Base-by-base conservation (phyloP, 2,888 invertebrate genomes). In the Cephus runcator region DNA sequence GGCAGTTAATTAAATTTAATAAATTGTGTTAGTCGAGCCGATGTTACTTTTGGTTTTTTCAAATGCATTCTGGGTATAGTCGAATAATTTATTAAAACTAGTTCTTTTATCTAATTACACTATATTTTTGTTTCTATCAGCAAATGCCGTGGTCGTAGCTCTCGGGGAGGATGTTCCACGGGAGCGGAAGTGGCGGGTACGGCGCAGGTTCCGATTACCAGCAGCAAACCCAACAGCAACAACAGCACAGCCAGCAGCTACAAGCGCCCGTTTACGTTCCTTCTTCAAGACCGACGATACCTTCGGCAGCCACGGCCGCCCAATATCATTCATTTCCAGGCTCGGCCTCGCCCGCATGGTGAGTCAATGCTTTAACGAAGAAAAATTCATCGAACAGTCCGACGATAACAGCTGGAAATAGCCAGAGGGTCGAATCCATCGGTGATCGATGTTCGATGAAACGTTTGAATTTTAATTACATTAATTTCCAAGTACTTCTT, bases 241-340 rank as follows among this genome's bases (percentile, higher is more conserved):
- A 90, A 36, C 87, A 83, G 71, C 86, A 88, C 77, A 69, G 34
- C 33, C 92, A 92, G 79, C 92, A 91, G 77, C 92, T 93, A 34
- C 93, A 93, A 80, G 91, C 94, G 1, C 95, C 95, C 6, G 95
- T 95, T 73, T 95, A 95, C 91, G 95, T 95, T 80, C 95, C 95
- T 69, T 94, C 95, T 56, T 94, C 94, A 82, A 90, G 92, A 80
- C 93, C 94, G 75, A 92, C 93, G 15, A 92, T 94, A 79, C 92
- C 93, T 69, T 93, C 93, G 56, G 92, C 94, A 77, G 90, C 91
- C 92, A 93, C 89, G 92, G 93, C 88, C 89, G 93, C 91, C 86
- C 93, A 81, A 90, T 91, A 91, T 80, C 91, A 91, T 77, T 89
- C 91, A n/a, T 91, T 91, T 82, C 88, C 91, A 75, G 83, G 87